A percentile compares a stretch with the other conserved stretches of the same genome.
phyloP scores from a whole-genome alignment of 2,888 invertebrate genomes.

The Periphyllus acericola region DNA sequence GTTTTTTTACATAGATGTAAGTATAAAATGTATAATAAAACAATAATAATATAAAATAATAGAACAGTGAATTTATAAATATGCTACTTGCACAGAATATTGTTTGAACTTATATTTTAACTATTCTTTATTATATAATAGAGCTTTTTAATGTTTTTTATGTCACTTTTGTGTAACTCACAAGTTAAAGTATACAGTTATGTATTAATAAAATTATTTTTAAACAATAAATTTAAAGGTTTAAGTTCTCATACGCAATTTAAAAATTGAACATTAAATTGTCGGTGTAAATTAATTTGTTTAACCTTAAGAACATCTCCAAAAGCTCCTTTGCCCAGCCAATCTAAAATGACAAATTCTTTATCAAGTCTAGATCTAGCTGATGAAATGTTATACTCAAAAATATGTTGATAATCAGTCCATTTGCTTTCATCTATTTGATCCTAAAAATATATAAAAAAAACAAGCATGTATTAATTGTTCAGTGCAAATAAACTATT shows the following conservation, averaged over 20 bases:
- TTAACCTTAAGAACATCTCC: slow-evolving; percentile 92
- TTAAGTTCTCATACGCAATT: not conserved
- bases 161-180: too few relatives aligned
- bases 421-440: slow-evolving; percentile 40
- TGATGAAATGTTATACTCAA: slow-evolving; percentile 66
- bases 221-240: not conserved
- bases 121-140: too few relatives aligned
- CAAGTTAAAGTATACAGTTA: too few relatives aligned
- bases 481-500: too few relatives aligned
- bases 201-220: not conserved
- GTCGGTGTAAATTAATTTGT: not conserved
- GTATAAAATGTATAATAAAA: too few relatives aligned
- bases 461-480: not conserved
- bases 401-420: slow-evolving; percentile 37
- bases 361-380: slow-evolving; percentile 76
- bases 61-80: too few relatives aligned
- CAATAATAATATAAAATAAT: too few relatives aligned
- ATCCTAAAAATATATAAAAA: slow-evolving; percentile 20
- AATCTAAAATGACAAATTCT: slow-evolving; percentile 84
- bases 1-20: not conserved
- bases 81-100: too few relatives aligned
- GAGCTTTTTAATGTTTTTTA: too few relatives aligned
- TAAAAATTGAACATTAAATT: slow-evolving; percentile 1
- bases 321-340: slow-evolving; percentile 93
- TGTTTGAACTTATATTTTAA: too few relatives aligned